Conservation (phyloP, 2,113 vertebrate genomes). For the Erythrolamprus reginae region DNA sequence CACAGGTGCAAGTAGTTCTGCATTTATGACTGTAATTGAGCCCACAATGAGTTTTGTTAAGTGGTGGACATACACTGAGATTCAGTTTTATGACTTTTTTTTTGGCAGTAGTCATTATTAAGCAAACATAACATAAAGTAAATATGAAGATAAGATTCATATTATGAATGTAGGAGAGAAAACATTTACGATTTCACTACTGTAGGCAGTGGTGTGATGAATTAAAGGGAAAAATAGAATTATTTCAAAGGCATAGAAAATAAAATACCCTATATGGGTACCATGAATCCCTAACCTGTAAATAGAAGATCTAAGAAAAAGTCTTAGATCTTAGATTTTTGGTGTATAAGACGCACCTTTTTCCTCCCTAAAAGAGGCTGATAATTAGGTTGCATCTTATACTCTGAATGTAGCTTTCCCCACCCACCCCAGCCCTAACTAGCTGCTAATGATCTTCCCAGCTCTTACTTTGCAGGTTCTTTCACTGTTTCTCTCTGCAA, state of each 20-base stretch:
- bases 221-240: not conserved
- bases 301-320: not conserved
- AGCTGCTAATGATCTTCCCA: no score
- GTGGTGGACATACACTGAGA: not conserved
- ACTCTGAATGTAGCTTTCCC: no score
- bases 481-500: no score
- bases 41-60: not conserved
- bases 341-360: no score
- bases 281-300: not conserved
- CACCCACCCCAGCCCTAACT: no score
- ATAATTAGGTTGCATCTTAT: no score
- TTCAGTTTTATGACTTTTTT: not conserved
- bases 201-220: not conserved
- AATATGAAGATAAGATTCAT: not conserved
- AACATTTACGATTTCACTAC: not conserved
- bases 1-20: not conserved
- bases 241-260: not conserved
- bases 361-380: no score
- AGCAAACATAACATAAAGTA: not conserved
- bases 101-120: not conserved
- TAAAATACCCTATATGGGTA: not conserved
- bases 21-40: not conserved
- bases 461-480: no score
- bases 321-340: no score
- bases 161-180: not conserved